Conservation (phyloP, 2,888 invertebrate genomes). For the Strigamia transsilvanica region DNA sequence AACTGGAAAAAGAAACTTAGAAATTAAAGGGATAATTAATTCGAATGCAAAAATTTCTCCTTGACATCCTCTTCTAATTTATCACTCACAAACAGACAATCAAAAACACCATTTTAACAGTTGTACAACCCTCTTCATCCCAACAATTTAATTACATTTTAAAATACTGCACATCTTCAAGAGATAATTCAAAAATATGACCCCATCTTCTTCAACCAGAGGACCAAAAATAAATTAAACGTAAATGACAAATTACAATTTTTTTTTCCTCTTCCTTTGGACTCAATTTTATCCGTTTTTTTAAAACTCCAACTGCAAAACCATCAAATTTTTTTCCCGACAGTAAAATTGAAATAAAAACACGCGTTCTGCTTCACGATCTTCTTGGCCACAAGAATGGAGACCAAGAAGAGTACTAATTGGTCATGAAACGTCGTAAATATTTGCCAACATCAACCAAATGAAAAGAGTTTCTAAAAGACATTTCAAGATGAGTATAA, state of each 20-base stretch:
- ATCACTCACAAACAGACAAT: slow-evolving; percentile 2
- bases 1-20: neutral
- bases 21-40: slow-evolving; percentile 8
- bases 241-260: slow-evolving; percentile 1
- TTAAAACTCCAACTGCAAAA: neutral
- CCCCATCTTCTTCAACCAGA: neutral
- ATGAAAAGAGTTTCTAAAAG: neutral
- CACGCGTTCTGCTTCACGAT: too few relatives aligned
- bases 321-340: neutral
- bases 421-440: neutral
- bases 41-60: neutral
- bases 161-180: neutral
- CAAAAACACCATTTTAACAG: slow-evolving; percentile 8
- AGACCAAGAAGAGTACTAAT: neutral
- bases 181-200: slow-evolving; percentile 8
- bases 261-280: neutral
- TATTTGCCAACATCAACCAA: neutral
- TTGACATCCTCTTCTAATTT: slow-evolving; percentile 8
- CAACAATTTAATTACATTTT: neutral
- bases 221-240: neutral
- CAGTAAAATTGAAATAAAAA: neutral
- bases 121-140: slow-evolving; percentile 3
- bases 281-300: neutral
- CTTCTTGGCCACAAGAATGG: too few relatives aligned
- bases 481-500: too few relatives aligned